Evolutionary conservation across 2,113 vertebrate species (phyloP), one percentile per base, ranked within the genome.

Genomic region (Actinemys pallida): DNA sequence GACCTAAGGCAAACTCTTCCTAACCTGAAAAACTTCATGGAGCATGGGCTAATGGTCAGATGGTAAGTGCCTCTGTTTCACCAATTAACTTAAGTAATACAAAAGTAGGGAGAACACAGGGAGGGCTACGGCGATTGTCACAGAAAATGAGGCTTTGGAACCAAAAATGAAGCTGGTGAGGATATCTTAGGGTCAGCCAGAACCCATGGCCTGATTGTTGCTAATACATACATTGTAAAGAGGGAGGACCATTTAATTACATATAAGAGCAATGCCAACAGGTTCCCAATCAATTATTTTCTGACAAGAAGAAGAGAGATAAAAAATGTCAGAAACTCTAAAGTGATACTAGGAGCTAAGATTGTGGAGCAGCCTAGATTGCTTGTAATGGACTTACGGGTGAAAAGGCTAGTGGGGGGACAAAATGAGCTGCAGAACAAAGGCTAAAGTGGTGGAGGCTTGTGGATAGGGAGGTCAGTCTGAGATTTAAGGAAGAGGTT

Each of bases 21-120:
- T 62, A 99, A 99, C 98, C 98, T 99, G 98, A 99, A 99, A 98
- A 99, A 98, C 98, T 99, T 99, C 96, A 98, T 99, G 98, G 99
- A 99, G 88, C 99, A 99, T 13, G 99, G 99, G 54, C 98, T 99
- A 31, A 98, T 99, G 98, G 99, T 99, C 95, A 98, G 99, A 98
- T 99, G 99, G 99, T 99, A 96, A 99, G 99, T 98, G 45, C 45
- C 50, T 22, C 50, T 49, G 22, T 78, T 25, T 47, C 45, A 45
- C 75, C 75, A 78, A 27, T 45, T 42, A 76, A 76, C 24, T 47
- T 78, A 47, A 47, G 42, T 27, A 47, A 78, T 45, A 47, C 22
- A 11, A 47, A 78, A 47, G 75, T 47, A 47, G 75, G 75, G 75
- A 78, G 45, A 45, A 75, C 24, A 39, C 62, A 39, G 35, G 25